Evolutionary conservation across 2,113 vertebrate genomes (phyloP).

Genomic region (Chlorodrepanis virens): DNA sequence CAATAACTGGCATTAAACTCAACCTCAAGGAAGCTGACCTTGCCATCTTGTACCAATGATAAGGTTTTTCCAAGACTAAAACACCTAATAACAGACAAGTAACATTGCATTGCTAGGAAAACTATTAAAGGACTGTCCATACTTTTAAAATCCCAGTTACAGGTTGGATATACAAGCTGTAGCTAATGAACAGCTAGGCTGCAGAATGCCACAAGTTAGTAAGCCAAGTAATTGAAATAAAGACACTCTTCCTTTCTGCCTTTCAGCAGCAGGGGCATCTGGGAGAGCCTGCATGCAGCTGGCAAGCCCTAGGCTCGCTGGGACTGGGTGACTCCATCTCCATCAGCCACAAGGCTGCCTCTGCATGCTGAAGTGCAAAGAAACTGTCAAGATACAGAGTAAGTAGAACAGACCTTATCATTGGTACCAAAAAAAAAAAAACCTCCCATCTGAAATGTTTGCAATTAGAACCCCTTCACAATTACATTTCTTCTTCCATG

Average conservation of each 20-base stretch:
- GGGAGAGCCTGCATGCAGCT: neutral
- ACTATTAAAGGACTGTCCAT: neutral
- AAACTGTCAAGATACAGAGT: neutral
- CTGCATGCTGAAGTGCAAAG: neutral
- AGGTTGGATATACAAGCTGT: neutral
- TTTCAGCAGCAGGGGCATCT: neutral
- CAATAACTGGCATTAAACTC: neutral
- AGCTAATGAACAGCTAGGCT: neutral
- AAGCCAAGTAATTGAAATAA: neutral
- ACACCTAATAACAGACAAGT: neutral
- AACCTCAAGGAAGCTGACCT: neutral
- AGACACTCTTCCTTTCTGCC: neutral
- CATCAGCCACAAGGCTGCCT: neutral
- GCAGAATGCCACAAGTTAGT: neutral
- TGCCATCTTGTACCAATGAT: neutral
- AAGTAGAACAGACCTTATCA: neutral
- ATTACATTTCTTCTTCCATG: neutral
- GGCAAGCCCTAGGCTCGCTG: neutral
- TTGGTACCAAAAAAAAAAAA: neutral
- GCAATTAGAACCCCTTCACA: neutral
- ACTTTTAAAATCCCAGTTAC: neutral
- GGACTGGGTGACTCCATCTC: neutral
- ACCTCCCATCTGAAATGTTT: neutral
- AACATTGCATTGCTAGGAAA: neutral
- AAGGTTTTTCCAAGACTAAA: neutral